Conservation (phyloP, 2,113 vertebrate species). For the Terrapene triunguis region DNA sequence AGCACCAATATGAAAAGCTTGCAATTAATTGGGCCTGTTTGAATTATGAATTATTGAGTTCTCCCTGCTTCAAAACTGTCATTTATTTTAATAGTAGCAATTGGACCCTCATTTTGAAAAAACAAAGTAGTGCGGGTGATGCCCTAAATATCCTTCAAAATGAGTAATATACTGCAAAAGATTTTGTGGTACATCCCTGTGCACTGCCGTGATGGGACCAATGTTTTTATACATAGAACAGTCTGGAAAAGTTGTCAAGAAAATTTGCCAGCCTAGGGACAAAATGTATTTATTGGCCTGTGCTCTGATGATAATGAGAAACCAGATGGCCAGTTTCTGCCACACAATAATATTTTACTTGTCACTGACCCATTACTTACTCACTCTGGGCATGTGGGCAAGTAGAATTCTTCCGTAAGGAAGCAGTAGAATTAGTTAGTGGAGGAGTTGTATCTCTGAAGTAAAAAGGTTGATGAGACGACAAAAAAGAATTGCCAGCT, state of each 20-base stretch:
- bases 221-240: not conserved
- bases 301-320: not conserved
- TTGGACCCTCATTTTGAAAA: not conserved
- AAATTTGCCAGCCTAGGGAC: not conserved
- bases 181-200: not conserved
- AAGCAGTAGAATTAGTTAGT: not conserved
- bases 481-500: not conserved
- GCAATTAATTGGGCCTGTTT: not conserved
- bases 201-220: not conserved
- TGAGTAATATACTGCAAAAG: not conserved
- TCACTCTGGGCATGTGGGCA: not conserved
- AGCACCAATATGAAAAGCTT: not conserved
- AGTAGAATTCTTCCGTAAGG: not conserved
- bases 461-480: not conserved
- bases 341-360: not conserved
- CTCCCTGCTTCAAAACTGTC: not conserved
- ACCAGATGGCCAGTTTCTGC: not conserved
- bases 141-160: not conserved
- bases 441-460: not conserved
- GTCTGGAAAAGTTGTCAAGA: not conserved
- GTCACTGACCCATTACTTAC: not conserved
- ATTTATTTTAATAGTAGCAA: not conserved
- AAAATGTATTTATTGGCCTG: not conserved
- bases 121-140: not conserved
- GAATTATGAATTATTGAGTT: fast-evolving